Conservation (phyloP, 2,888 invertebrate genomes). For the Petrolisthes cinctipes region DNA sequence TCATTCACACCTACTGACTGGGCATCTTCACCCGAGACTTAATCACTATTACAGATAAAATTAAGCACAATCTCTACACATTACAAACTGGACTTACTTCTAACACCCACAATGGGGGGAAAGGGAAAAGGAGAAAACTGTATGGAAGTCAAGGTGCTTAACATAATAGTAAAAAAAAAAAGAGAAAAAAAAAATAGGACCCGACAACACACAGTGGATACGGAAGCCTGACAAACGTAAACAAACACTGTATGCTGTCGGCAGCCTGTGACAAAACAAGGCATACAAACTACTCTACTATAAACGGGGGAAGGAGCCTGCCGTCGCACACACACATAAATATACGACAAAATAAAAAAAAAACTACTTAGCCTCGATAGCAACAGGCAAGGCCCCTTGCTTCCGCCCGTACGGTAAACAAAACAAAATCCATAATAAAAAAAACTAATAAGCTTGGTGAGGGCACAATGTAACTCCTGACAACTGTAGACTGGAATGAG, state of each 20-base stretch:
- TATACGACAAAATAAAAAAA: no score
- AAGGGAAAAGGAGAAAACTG: conserved; percentile 21
- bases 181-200: neutral
- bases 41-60: conserved; percentile 20
- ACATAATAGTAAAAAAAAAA: conserved; percentile 10
- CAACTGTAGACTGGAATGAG: conserved; percentile 56
- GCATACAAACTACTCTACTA: conserved; percentile 8
- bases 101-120: conserved; percentile 20
- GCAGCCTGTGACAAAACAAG: neutral
- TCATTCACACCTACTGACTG: conserved; percentile 14
- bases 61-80: conserved; percentile 43
- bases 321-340: neutral
- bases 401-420: no score
- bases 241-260: neutral
- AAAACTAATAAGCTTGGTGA: no score
- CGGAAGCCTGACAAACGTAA: conserved; percentile 8
- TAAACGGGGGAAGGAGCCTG: neutral
- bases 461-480: conserved; percentile 51
- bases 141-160: conserved; percentile 36
- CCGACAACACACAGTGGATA: neutral
- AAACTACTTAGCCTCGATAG: no score
- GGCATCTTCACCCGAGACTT: conserved; percentile 13
- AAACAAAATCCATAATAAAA: no score
- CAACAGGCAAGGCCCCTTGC: no score
- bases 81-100: conserved; percentile 40